Evolutionary conservation across 2,888 invertebrate genomes (phyloP).

Genomic region (Malacosoma neustria): DNA sequence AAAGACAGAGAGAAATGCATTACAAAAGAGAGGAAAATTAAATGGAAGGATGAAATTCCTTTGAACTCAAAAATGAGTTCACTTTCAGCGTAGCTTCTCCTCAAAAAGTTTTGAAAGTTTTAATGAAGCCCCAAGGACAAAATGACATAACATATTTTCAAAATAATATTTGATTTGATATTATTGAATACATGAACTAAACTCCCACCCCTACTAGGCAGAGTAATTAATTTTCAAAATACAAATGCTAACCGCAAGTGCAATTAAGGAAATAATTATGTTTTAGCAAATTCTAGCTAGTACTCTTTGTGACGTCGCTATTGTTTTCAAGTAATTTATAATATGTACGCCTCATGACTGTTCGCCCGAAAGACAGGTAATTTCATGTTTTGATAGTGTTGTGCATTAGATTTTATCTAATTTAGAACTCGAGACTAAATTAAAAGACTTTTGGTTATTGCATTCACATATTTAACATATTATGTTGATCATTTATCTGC

Average conservation of each 20-base stretch:
- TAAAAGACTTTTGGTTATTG: neutral
- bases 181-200: too few relatives aligned
- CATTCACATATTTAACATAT: too few relatives aligned
- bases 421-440: neutral
- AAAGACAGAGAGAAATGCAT: too few relatives aligned
- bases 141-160: too few relatives aligned
- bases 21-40: too few relatives aligned
- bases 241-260: neutral
- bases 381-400: conserved; percentile 23
- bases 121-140: too few relatives aligned
- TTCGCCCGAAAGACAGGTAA: conserved; percentile 51
- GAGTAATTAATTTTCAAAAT: neutral
- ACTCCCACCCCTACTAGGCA: neutral
- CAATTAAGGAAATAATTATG: neutral
- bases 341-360: conserved; percentile 33
- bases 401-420: neutral
- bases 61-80: too few relatives aligned
- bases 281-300: conserved; percentile 4
- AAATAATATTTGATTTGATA: too few relatives aligned
- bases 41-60: too few relatives aligned
- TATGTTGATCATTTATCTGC: too few relatives aligned
- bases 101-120: too few relatives aligned
- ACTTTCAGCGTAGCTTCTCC: too few relatives aligned
- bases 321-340: conserved; percentile 40
- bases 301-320: conserved; percentile 3